Evolutionary conservation across 2,888 invertebrate species (phyloP), one percentile per base, ranked within the genome.

Genomic region (Apodemia hepburni): DNA sequence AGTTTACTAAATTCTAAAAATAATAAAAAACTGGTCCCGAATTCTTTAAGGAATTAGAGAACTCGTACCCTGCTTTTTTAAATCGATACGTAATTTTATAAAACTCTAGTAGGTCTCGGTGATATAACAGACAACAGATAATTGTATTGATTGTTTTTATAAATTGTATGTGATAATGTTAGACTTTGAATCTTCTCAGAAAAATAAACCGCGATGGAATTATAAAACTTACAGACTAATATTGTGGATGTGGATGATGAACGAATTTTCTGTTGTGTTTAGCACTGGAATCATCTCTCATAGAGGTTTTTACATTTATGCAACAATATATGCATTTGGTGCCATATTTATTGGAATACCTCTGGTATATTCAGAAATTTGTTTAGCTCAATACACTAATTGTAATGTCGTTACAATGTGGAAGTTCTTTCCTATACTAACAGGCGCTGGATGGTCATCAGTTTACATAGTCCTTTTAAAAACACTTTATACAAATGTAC

Each of bases 321-420:
- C 72, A 47, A 5, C 68, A 7, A 61, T 87, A 59, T 79, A 85
- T 69, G 58, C 75, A 33, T 12, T 79, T 12, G 66, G 79, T 45
- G 73, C 80, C n/a, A 77, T 87, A 66, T 76, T 87, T 63, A 69
- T 87, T 47, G 86, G 85, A 59, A 82, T 87, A 71, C 90, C 90
- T 60, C 67, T 89, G 58, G 78, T 85, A 47, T 89, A 87, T 73
- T 87, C 88, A 17, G 87, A 89, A 70, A 81, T 90, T 68, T 84
- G 84, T 71, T 68, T 91, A 59, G 81, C 83, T 45, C 90, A 90
- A 67, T 91, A 89, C 64, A 84, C 86, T 11, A 87, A 85, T 67
- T 79, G 81, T 66, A 75, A 79, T 70, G 71, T 79, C 22, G 71
- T 88, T 60, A 74, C 81, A 15, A 77, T 83, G 74, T 91, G 88